Evolutionary conservation across 2,888 invertebrate genomes (phyloP).

Genomic region (Melanchra persicariae): DNA sequence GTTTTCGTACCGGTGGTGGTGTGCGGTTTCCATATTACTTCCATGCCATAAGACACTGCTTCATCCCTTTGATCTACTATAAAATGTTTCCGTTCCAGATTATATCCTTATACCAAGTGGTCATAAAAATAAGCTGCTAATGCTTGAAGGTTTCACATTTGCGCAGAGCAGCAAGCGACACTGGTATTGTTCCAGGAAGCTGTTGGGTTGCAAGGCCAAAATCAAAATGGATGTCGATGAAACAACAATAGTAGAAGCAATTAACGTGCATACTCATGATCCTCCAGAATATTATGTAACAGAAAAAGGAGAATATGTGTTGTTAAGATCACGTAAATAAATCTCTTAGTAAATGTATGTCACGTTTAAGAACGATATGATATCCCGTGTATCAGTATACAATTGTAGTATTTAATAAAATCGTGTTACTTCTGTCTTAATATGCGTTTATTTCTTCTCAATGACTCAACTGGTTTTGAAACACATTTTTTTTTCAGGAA

Average conservation of each 20-base stretch:
- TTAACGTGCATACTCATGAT: neutral
- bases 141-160: conserved; percentile 2
- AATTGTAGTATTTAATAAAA: neutral
- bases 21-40: too few species aligned
- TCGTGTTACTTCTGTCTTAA: neutral
- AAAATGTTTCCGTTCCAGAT: too few species aligned
- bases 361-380: neutral
- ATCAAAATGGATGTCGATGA: conserved; percentile 54
- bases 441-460: neutral
- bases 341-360: neutral
- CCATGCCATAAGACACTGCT: too few species aligned
- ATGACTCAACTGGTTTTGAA: neutral
- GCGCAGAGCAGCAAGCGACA: neutral
- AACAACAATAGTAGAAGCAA: neutral
- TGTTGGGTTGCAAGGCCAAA: conserved; percentile 61
- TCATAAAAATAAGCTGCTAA: neutral
- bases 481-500: neutral
- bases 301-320: neutral
- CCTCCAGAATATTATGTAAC: conserved; percentile 3
- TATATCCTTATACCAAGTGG: neutral
- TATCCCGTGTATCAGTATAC: neutral
- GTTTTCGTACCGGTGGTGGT: too few species aligned
- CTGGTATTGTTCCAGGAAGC: conserved; percentile 22
- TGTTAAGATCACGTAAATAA: neutral
- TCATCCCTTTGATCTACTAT: too few species aligned